Percentiles rank a stretch among this genome's conserved stretches.
These are phyloP conservation scores for Alviniconcha strummeri DNA, from an alignment of 2,888 invertebrate genomes.

Conservation along the genomic window DNA sequence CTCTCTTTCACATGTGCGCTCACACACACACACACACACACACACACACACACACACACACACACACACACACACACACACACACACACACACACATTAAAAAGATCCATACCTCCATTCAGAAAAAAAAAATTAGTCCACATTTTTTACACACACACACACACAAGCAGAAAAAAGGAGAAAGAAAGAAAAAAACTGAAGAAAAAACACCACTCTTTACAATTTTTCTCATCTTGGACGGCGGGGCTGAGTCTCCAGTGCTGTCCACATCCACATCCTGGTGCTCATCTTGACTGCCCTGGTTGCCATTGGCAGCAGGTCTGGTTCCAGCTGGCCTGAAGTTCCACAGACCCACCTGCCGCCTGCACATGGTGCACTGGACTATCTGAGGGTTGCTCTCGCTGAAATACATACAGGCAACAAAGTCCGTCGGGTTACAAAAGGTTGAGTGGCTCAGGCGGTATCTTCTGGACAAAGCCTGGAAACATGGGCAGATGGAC, in stretches of 20 bases:
- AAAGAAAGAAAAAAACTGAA: no score
- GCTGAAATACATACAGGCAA: conserved; percentile 42
- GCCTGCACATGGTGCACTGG: conserved; percentile 55
- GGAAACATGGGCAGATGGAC: no score
- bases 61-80: neutral
- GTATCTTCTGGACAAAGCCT: no score
- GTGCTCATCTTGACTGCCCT: neutral
- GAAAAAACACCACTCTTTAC: conserved; percentile 37
- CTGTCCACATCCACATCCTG: conserved; percentile 1
- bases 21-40: no score
- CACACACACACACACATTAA: neutral
- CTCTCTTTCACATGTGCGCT: no score
- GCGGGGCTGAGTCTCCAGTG: conserved; percentile 38
- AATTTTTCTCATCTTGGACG: conserved; percentile 49
- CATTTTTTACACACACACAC: neutral
- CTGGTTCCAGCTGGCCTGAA: conserved; percentile 37
- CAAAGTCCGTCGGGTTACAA: no score
- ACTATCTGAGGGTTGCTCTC: conserved; percentile 48
- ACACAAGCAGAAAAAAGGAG: no score
- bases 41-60: neutral
- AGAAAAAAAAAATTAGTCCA: neutral
- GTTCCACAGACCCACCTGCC: conserved; percentile 63
- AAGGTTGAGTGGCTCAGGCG: no score
- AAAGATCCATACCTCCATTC: no score
- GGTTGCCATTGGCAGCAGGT: neutral